A percentile compares a stretch with the other conserved stretches of the same genome.
Evolutionary conservation across 2,888 invertebrate species (phyloP).

Genomic region (Ophion slaviceki): DNA sequence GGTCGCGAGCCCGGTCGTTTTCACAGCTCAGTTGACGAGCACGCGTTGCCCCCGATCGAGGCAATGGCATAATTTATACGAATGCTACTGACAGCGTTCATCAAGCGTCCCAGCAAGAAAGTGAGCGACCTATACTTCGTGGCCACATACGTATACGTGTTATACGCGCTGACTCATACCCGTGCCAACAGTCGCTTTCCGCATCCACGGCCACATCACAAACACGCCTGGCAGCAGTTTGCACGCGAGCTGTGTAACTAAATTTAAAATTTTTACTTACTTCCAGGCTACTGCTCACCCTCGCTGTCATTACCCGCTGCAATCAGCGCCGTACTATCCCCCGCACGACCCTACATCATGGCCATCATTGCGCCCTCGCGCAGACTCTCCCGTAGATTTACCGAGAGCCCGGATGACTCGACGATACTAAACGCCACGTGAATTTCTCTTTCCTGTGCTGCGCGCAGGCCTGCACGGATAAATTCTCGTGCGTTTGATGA

Average conservation of each 20-base stretch:
- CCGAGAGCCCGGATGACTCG: conserved; percentile 62
- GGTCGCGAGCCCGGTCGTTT: conserved; percentile 6
- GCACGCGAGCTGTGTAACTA: conserved; percentile 82
- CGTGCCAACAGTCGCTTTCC: conserved; percentile 66
- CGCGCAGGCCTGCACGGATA: neutral
- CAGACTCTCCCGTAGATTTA: conserved; percentile 32
- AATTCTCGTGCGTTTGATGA: neutral
- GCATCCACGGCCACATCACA: conserved; percentile 77
- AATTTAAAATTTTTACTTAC: conserved; percentile 84
- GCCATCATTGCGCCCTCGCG: conserved; percentile 63
- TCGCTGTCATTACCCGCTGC: conserved; percentile 83
- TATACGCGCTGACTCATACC: conserved; percentile 78
- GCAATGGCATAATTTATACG: conserved; percentile 20
- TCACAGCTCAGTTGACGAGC: conserved; percentile 17
- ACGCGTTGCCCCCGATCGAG: conserved; percentile 25
- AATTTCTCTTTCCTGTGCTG: conserved; percentile 37
- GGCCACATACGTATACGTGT: conserved; percentile 35
- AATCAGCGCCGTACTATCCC: conserved; percentile 79
- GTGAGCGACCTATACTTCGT: conserved; percentile 41
- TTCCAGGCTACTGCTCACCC: conserved; percentile 84
- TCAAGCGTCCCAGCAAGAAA: conserved; percentile 53
- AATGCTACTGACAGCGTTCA: conserved; percentile 57
- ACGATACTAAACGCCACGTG: conserved; percentile 57
- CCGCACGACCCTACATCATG: conserved; percentile 68
- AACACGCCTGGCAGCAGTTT: conserved; percentile 71